phyloP scores from a whole-genome alignment of 2,113 vertebrate species.

The Perccottus glenii region DNA sequence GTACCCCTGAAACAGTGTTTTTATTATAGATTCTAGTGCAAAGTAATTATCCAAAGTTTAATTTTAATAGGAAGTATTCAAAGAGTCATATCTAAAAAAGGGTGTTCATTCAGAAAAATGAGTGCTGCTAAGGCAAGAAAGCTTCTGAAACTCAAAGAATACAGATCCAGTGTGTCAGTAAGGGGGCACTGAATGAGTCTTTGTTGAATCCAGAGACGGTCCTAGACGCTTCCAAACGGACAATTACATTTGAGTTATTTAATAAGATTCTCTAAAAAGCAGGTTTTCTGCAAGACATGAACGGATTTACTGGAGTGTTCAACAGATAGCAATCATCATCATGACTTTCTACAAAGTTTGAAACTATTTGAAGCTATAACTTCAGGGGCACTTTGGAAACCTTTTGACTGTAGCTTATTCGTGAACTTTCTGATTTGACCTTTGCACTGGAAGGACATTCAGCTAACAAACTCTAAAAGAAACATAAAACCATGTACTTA shows the following conservation, averaged over 20 bases:
- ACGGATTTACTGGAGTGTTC: conserved; percentile 1
- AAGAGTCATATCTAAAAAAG: not conserved
- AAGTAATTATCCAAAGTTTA: not conserved
- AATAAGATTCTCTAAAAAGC: not conserved
- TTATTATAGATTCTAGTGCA: too few relatives aligned
- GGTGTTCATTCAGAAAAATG: not conserved
- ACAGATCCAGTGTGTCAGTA: not conserved
- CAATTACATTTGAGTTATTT: conserved; percentile 17
- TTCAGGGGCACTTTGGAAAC: too few relatives aligned
- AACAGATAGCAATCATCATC: not conserved
- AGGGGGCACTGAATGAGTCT: not conserved
- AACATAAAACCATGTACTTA: too few relatives aligned
- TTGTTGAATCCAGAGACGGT: conserved; percentile 9
- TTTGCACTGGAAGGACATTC: too few relatives aligned
- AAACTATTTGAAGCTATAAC: too few relatives aligned
- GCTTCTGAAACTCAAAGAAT: conserved; percentile 3
- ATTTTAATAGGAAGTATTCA: not conserved
- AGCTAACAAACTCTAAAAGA: too few relatives aligned
- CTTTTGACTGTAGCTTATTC: too few relatives aligned
- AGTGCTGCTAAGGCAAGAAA: conserved; percentile 2
- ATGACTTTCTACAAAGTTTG: too few relatives aligned
- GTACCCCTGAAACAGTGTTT: too few relatives aligned
- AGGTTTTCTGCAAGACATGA: not conserved
- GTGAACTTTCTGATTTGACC: too few relatives aligned
- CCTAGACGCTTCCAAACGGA: not conserved